Percentiles rank a stretch among this genome's conserved stretches.
These are phyloP conservation scores for Tigriopus japonicus DNA, from an alignment of 1,140 invertebrate genomes.

Conservation along the genomic window DNA sequence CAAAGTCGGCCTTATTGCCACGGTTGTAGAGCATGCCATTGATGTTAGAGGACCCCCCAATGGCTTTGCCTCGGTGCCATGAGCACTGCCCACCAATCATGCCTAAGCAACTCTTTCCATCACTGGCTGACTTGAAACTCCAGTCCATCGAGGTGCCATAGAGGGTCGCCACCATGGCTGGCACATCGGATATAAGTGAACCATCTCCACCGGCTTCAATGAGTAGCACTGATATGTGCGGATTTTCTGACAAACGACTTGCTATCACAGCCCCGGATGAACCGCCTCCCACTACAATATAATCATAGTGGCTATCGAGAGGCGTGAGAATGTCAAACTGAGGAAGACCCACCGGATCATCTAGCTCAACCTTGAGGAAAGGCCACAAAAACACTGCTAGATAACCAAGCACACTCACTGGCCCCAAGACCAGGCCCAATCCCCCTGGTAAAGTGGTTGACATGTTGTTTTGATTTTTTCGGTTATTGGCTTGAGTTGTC, in stretches of 20 bases:
- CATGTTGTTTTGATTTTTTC: too few relatives aligned
- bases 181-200: slow-evolving; percentile 58
- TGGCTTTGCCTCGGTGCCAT: slow-evolving; percentile 40
- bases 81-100: background rate
- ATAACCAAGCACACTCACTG: too few relatives aligned
- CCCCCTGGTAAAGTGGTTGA: too few relatives aligned
- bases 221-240: slow-evolving; percentile 54
- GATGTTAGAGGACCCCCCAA: slow-evolving; percentile 62
- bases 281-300: slow-evolving; percentile 43
- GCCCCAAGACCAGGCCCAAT: too few relatives aligned
- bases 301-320: background rate
- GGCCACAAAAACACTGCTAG: background rate
- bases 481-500: too few relatives aligned
- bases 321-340: background rate
- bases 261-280: slow-evolving; percentile 71
- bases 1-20: slow-evolving; percentile 53
- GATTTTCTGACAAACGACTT: slow-evolving; percentile 56
- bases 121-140: background rate
- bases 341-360: background rate
- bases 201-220: slow-evolving; percentile 74
- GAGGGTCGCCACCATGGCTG: slow-evolving; percentile 21
- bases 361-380: background rate
- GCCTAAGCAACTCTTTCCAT: background rate
- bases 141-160: background rate
- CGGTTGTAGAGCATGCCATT: slow-evolving; percentile 73